Percentiles rank a stretch among this genome's conserved stretches.
phyloP scores from a whole-genome alignment of 2,113 vertebrate genomes.

The Phalacrocorax brasilianus region DNA sequence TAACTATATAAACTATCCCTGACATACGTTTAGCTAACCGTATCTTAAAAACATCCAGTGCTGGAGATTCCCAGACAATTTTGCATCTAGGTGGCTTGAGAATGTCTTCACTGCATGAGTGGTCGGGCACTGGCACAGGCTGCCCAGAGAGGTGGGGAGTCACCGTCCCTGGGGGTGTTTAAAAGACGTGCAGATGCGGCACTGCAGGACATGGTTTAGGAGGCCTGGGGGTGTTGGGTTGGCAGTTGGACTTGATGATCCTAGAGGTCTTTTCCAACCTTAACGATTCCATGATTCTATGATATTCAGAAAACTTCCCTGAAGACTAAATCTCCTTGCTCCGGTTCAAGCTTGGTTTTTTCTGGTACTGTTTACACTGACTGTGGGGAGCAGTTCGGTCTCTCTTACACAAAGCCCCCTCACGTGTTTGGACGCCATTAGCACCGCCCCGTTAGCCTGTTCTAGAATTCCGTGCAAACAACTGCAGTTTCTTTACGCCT shows the following conservation, averaged over 20 bases:
- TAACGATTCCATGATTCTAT: too few relatives aligned
- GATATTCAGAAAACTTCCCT: not conserved
- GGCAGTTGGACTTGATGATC: too few relatives aligned
- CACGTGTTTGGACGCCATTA: not conserved
- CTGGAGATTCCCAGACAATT: not conserved
- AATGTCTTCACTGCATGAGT: too few relatives aligned
- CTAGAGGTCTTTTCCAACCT: too few relatives aligned
- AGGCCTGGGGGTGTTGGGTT: too few relatives aligned
- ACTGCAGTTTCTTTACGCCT: not conserved
- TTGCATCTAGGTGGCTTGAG: not conserved
- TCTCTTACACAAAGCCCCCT: not conserved
- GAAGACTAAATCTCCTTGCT: not conserved
- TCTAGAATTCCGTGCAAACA: not conserved
- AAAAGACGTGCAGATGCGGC: too few relatives aligned
- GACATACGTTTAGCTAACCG: not conserved
- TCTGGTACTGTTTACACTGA: not conserved
- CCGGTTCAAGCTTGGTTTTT: not conserved
- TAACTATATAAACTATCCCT: not conserved
- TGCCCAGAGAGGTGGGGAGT: too few relatives aligned
- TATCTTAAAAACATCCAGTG: not conserved
- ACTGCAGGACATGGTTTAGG: too few relatives aligned
- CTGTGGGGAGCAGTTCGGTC: not conserved
- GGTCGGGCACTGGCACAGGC: too few relatives aligned
- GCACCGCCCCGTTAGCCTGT: not conserved
- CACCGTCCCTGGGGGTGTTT: too few relatives aligned